Percentiles rank a stretch among this genome's conserved stretches.
phyloP scores from a whole-genome alignment of 2,797 vertebrate species.

The Spheniscus humboldti region DNA sequence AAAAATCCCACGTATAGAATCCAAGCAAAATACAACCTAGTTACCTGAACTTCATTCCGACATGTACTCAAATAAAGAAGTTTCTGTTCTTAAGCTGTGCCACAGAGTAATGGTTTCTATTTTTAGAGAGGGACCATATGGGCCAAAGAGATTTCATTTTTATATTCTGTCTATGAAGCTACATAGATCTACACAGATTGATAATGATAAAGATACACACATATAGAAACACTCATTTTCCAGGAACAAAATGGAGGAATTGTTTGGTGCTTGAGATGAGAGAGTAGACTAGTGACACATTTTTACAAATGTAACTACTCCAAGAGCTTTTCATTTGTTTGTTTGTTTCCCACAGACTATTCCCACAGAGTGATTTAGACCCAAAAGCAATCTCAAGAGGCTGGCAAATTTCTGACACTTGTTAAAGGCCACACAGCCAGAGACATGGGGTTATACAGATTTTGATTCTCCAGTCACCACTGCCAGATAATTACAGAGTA shows the following conservation, averaged over 20 bases:
- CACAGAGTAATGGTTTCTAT: neutral
- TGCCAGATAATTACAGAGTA: neutral
- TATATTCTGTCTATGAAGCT: neutral
- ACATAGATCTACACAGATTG: neutral
- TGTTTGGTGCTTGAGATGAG: neutral
- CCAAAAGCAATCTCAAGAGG: neutral
- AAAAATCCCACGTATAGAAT: neutral
- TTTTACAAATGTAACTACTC: neutral
- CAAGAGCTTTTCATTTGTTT: neutral
- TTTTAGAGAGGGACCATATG: neutral
- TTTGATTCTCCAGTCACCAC: neutral
- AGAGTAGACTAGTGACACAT: neutral
- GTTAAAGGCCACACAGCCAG: neutral
- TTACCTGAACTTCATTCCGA: neutral
- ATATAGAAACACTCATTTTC: neutral
- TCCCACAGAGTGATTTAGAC: neutral
- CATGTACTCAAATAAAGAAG: neutral
- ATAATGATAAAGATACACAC: neutral
- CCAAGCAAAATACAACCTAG: neutral
- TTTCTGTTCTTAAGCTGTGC: neutral
- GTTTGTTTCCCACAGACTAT: neutral
- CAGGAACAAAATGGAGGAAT: neutral
- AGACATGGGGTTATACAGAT: neutral
- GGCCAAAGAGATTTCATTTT: neutral
- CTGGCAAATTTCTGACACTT: neutral